A percentile compares a stretch with the other conserved stretches of the same genome.
These are phyloP conservation scores for Diplodus sargus DNA, from an alignment of 2,797 vertebrate genomes.

Conservation along the genomic window DNA sequence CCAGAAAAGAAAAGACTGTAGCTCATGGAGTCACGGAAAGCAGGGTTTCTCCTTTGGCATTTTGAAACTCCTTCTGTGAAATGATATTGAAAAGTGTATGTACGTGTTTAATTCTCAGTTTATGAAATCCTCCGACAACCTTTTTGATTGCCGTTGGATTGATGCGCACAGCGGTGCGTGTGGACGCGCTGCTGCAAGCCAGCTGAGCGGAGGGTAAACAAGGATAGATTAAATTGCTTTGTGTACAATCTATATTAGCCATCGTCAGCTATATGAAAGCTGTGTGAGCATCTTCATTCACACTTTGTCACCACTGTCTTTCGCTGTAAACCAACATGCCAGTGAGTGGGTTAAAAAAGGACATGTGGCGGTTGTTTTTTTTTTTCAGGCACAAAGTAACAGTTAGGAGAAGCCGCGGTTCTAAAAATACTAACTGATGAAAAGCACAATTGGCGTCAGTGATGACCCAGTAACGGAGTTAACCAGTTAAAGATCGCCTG, in stretches of 20 bases:
- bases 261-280: background rate
- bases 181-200: background rate
- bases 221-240: background rate
- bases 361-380: background rate
- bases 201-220: background rate
- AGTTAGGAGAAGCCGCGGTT: background rate
- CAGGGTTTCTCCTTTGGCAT: background rate
- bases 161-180: background rate
- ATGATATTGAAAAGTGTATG: background rate
- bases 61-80: background rate
- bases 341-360: background rate
- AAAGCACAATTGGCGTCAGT: constrained; percentile 8
- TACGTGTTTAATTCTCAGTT: background rate
- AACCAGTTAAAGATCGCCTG: constrained; percentile 39
- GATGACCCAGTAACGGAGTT: constrained; percentile 29
- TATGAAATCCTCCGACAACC: background rate
- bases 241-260: background rate
- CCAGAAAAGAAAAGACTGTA: background rate
- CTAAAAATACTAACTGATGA: constrained; percentile 37
- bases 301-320: background rate
- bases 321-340: background rate
- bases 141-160: background rate
- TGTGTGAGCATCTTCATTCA: background rate
- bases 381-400: background rate
- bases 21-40: background rate